These are phyloP conservation scores for Mirza zaza DNA, from an alignment of 2,113 vertebrate species.

Conservation along the genomic window DNA sequence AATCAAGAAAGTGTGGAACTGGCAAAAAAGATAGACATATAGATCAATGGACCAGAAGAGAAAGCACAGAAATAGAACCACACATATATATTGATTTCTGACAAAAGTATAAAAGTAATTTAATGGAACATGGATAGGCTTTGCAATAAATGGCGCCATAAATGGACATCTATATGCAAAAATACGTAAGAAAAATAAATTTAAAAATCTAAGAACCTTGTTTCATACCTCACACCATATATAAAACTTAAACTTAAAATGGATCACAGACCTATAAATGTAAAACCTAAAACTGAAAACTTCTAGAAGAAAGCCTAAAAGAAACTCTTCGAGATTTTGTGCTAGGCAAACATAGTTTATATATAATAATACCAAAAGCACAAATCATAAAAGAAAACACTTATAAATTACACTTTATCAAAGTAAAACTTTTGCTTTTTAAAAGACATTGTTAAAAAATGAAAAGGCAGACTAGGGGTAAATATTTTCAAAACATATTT, in stretches of 20 bases:
- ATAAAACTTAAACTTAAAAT: not conserved
- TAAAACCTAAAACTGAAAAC: not conserved
- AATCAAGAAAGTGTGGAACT: not conserved
- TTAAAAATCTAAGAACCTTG: not conserved
- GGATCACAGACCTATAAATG: not conserved
- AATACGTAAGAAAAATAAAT: not conserved
- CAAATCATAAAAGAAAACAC: not conserved
- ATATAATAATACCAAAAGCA: not conserved
- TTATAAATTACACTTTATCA: not conserved
- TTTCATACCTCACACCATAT: not conserved
- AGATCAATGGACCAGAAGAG: not conserved
- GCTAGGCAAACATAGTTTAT: not conserved
- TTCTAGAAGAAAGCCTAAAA: not conserved
- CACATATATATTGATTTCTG: not conserved
- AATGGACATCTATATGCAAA: not conserved
- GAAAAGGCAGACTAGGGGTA: not conserved
- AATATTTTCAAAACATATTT: not conserved
- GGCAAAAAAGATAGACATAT: not conserved
- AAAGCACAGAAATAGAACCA: not conserved
- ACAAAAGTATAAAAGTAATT: not conserved
- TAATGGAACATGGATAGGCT: not conserved
- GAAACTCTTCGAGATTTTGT: not conserved
- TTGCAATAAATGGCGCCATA: not conserved
- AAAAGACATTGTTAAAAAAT: conserved; percentile 2
- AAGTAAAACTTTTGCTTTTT: not conserved